A percentile compares a stretch with the other conserved stretches of the same genome.
phyloP scores from a whole-genome alignment of 2,113 vertebrate species.

The Rhynchomys soricoides region DNA sequence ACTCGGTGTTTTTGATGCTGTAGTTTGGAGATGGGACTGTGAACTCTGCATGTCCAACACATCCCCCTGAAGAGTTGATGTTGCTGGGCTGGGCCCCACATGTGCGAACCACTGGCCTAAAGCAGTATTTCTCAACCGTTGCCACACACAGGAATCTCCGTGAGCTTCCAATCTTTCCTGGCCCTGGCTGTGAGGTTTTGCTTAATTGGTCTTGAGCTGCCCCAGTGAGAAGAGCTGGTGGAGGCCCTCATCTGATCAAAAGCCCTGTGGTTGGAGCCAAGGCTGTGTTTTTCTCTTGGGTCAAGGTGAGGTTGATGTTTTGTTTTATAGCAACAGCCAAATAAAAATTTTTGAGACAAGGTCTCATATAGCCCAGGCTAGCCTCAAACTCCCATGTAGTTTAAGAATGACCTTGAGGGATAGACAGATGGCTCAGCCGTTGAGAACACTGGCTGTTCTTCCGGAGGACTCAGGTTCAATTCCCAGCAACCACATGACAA shows the following conservation, averaged over 20 bases:
- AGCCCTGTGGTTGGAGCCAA: not conserved
- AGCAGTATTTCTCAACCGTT: not conserved
- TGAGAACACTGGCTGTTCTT: too few relatives aligned
- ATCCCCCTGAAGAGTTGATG: not conserved
- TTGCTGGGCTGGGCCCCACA: not conserved
- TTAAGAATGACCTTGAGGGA: not conserved
- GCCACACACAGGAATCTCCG: not conserved
- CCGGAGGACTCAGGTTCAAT: too few relatives aligned
- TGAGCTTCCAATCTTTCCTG: not conserved
- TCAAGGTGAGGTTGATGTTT: not conserved
- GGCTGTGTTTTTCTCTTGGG: not conserved
- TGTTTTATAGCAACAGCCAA: not conserved
- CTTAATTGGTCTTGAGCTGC: not conserved
- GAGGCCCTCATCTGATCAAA: not conserved
- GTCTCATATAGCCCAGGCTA: not conserved
- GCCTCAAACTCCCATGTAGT: not conserved
- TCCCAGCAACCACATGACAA: too few relatives aligned
- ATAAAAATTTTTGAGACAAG: not conserved
- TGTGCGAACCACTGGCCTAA: not conserved
- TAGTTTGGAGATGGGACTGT: not conserved
- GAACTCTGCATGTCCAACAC: not conserved
- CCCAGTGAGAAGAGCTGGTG: not conserved
- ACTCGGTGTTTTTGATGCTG: not conserved
- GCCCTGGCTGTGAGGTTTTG: not conserved
- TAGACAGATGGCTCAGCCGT: too few relatives aligned